These are phyloP conservation scores for Napeogenes inachia DNA, from an alignment of 2,888 invertebrate species.

Conservation along the genomic window DNA sequence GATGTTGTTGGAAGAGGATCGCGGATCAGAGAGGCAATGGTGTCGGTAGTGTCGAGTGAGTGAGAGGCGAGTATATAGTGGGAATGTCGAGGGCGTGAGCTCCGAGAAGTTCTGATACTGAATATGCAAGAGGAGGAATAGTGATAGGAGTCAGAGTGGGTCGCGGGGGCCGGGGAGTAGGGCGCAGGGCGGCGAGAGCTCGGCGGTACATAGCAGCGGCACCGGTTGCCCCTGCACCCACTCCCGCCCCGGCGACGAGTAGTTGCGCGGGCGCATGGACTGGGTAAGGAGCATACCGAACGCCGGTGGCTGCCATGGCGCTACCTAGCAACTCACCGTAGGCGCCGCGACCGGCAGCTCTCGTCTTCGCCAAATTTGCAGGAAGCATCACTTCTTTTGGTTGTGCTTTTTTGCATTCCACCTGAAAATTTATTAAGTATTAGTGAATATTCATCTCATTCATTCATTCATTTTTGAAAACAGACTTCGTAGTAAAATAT, in stretches of 20 bases:
- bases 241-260: slow-evolving; percentile 61
- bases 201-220: slow-evolving; percentile 65
- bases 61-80: slow-evolving; percentile 81
- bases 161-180: slow-evolving; percentile 59
- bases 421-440: slow-evolving; percentile 77
- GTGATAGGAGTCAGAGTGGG: slow-evolving; percentile 61
- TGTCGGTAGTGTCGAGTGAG: slow-evolving; percentile 80
- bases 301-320: slow-evolving; percentile 77
- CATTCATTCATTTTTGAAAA: neutral
- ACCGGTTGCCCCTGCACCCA: slow-evolving; percentile 53
- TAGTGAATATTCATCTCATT: neutral
- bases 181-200: slow-evolving; percentile 66
- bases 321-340: slow-evolving; percentile 98
- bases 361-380: slow-evolving; percentile 95
- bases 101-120: slow-evolving; percentile 79
- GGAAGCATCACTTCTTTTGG: slow-evolving; percentile 99
- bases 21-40: slow-evolving; percentile 74
- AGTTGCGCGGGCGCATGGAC: slow-evolving; percentile 75
- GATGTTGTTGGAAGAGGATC: slow-evolving; percentile 71
- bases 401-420: slow-evolving; percentile 99
- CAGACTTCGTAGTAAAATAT: neutral
- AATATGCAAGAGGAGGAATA: slow-evolving; percentile 68
- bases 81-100: slow-evolving; percentile 84
- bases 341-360: slow-evolving; percentile 95
- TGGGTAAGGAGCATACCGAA: slow-evolving; percentile 80